Evolutionary conservation across 1,140 invertebrate genomes (phyloP), one percentile per base, ranked within the genome.

Genomic region (Lasioglossum albipes): DNA sequence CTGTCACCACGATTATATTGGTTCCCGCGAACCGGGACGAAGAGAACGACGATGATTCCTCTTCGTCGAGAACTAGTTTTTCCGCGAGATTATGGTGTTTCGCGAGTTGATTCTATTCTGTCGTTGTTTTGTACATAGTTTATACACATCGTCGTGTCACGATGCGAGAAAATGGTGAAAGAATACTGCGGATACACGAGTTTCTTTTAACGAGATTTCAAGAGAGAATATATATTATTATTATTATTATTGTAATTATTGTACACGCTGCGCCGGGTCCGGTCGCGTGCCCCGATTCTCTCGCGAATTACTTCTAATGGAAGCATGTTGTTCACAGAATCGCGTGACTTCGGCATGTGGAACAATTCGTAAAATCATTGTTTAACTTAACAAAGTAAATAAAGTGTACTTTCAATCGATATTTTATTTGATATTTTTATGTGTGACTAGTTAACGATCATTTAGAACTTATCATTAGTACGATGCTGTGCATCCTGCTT

Each of bases 121-220:
- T 92, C 89, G 81, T 92, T 91, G 62, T 91, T 89, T 87, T 91
- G 89, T 89, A 91, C 84, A 90, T 92, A 92, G 88, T 91, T 90
- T 90, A 89, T 88, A 88, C 89, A 89, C 87, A 88, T 75, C 71
- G 54, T 80, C 65, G 66, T 67, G 66, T 61, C 42, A 49, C 42
- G 31, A n/a, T 13, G n/a, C 65, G 73, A 42, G 57, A 31, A 10
- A 31, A n/a, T 13, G 36, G 27, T 49, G 62, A 65, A 83, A 74
- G 74, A 20, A 85, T 65, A 83, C 71, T 61, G 69, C 31, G 65
- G 42, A 20, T 57, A 70, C 22, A 57, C 70, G 84, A 84, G 78
- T 84, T 85, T 75, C 81, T 85, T 85, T 82, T 72, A 81, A 84
- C 62, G 79, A 67, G 49, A 77, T 80, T 71, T 54, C 41, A 75